phyloP scores from a whole-genome alignment of 2,113 vertebrate species.

The Turdus rufiventris region DNA sequence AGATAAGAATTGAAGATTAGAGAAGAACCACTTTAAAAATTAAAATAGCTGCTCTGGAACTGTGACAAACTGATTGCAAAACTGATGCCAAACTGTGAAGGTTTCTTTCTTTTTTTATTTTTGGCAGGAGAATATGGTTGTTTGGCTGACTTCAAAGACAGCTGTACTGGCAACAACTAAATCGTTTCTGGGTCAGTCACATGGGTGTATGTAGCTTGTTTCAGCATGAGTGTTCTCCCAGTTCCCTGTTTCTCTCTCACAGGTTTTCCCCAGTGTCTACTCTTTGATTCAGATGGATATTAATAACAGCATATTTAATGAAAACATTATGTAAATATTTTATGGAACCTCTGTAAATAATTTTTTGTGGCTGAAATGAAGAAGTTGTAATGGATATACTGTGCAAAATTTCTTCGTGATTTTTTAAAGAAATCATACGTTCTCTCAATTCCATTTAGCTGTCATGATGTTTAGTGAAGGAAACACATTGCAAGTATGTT shows the following conservation, averaged over 20 bases:
- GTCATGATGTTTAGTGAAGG: not conserved
- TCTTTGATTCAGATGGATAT: slow-evolving; percentile 14
- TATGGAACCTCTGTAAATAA: not conserved
- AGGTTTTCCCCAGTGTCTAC: not conserved
- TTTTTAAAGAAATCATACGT: not conserved
- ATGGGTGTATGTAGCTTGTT: not conserved
- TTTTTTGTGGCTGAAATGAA: slow-evolving; percentile 6
- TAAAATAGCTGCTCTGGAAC: slow-evolving; percentile 32
- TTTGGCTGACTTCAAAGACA: slow-evolving; percentile 65
- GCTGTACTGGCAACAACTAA: slow-evolving; percentile 56
- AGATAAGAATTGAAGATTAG: not conserved
- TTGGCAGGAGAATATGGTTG: slow-evolving; percentile 17
- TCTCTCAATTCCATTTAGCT: not conserved
- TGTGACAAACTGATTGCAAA: slow-evolving; percentile 26
- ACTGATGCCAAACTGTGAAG: not conserved
- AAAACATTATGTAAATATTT: slow-evolving; percentile 1
- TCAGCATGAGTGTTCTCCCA: not conserved
- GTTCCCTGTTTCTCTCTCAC: not conserved
- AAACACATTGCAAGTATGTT: not conserved
- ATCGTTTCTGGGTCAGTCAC: slow-evolving; percentile 49
- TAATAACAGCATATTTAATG: slow-evolving; percentile 6
- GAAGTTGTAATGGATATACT: not conserved
- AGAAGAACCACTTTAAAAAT: not conserved
- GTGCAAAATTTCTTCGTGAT: not conserved
- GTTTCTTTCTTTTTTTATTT: not conserved